Evolutionary conservation across 2,113 vertebrate species (phyloP).

Genomic region (Macrotis lagotis): DNA sequence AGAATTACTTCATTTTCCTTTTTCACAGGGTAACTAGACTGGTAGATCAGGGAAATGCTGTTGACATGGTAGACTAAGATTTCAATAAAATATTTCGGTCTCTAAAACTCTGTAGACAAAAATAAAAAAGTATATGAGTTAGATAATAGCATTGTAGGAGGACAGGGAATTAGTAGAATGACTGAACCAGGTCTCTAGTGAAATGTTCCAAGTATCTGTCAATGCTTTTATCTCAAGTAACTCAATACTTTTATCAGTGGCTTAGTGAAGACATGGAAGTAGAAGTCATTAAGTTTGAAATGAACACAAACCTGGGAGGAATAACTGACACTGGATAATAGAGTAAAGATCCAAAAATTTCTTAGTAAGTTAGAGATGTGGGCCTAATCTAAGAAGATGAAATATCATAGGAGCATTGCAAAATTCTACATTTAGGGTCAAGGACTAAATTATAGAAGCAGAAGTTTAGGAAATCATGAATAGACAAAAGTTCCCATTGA

Average conservation of each 20-base stretch:
- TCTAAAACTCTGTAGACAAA: conserved; percentile 28
- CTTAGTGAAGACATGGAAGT: not conserved
- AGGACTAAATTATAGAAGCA: not conserved
- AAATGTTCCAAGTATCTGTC: not conserved
- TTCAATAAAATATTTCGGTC: conserved; percentile 50
- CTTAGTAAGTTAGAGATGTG: not conserved
- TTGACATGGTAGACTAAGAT: conserved; percentile 27
- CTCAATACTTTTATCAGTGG: not conserved
- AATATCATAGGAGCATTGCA: not conserved
- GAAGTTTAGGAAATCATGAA: not conserved
- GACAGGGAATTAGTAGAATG: not conserved
- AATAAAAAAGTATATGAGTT: not conserved
- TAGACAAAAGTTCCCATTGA: not conserved
- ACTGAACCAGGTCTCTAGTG: not conserved
- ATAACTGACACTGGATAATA: not conserved
- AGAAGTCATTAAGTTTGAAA: not conserved
- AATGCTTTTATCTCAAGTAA: not conserved
- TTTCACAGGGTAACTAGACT: not conserved
- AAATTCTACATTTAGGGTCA: not conserved
- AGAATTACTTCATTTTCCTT: not conserved
- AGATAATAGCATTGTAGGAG: not conserved
- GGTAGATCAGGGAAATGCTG: not conserved
- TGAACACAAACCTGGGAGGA: not conserved
- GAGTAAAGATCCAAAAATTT: not conserved
- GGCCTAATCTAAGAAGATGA: not conserved